phyloP scores from a whole-genome alignment of 2,113 vertebrate species.

The Pelobates fuscus region DNA sequence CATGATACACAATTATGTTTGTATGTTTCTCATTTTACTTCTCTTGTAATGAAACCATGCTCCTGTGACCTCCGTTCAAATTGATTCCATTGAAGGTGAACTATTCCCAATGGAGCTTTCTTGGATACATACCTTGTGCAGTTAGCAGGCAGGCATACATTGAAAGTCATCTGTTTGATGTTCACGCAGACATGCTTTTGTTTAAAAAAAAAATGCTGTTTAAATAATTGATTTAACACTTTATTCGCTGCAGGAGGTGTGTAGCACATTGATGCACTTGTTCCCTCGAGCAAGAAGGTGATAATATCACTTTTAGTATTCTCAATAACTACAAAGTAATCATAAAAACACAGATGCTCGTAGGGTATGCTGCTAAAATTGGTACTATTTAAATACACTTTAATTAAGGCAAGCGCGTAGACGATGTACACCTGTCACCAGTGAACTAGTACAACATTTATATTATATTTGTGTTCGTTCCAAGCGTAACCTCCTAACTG shows the following conservation, averaged over 20 bases:
- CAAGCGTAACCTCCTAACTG: constrained; percentile 9
- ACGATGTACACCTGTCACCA: constrained; percentile 16
- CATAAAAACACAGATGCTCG: constrained; percentile 28
- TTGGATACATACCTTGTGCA: constrained; percentile 23
- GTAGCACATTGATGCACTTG: constrained; percentile 25
- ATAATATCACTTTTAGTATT: constrained; percentile 1
- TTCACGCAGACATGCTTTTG: constrained; percentile 27
- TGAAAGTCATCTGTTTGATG: constrained; percentile 25
- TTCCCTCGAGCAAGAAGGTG: constrained; percentile 11
- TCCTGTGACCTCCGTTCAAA: constrained; percentile 40
- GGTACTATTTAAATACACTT: constrained; percentile 18
- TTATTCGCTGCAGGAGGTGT: constrained; percentile 3
- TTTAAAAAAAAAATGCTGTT: constrained; percentile 36
- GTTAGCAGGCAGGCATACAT: constrained; percentile 28
- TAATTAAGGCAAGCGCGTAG: constrained; percentile 20
- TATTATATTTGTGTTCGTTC: background rate
- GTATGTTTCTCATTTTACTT: constrained; percentile 30
- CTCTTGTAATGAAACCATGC: constrained; percentile 38
- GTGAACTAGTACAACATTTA: constrained; percentile 15
- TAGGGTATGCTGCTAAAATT: constrained; percentile 26
- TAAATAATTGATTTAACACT: constrained; percentile 42
- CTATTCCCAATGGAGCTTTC: constrained; percentile 21
- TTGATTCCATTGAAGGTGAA: constrained; percentile 46
- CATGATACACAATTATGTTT: constrained; percentile 21
- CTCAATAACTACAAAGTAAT: constrained; percentile 35